Base-by-base conservation (phyloP, 2,888 invertebrate genomes). In the Gnatocerus cornutus region DNA sequence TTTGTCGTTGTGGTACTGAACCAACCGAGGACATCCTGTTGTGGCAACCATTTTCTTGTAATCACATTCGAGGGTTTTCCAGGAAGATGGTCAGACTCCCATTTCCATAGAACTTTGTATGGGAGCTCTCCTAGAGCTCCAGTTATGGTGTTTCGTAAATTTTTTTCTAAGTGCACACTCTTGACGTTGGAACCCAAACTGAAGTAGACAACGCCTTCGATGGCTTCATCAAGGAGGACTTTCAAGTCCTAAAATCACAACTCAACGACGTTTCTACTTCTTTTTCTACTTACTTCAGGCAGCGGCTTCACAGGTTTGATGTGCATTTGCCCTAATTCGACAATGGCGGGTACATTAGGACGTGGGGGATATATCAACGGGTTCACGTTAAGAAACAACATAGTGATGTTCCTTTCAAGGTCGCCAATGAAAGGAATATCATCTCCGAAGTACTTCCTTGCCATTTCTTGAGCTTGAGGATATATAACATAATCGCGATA, bases 101-200 rank as follows among this genome's bases (percentile, higher is more conserved):
- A 43, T 43, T 43, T 43, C 43, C 43, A 43, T 1, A 43, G 12
- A 6, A 43, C 43, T 6, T n/a, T 43, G 10, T 43, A 43, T n/a
- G 43, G 43, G 3, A 43, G 43, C 10, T 43, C 43, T 3, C 5
- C 1, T 10, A 43, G 7, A 43, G 43, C 43, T 13, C 10, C 12
- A 3, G 7, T 43, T 43, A 43, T 43, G 1, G 43, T 43, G 6
- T n/a, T 13, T 12, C 43, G 6, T 7, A 43, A 12, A 1, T 33
- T 55, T 56, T 62, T 66, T 9, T 59, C 16, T 0, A 76, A 33
- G 59, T 73, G 59, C 0, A 58, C 63, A 45, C 75, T 73, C 56
- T 71, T 68, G 0, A 76, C 43, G 14, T 80, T 77, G 0, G 84
- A 81, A 1, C 85, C 85, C 62, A 85, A 76, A 69, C 83, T 81